Base-by-base conservation (phyloP, 1,140 invertebrate species). In the Macrobrachium nipponense region DNA sequence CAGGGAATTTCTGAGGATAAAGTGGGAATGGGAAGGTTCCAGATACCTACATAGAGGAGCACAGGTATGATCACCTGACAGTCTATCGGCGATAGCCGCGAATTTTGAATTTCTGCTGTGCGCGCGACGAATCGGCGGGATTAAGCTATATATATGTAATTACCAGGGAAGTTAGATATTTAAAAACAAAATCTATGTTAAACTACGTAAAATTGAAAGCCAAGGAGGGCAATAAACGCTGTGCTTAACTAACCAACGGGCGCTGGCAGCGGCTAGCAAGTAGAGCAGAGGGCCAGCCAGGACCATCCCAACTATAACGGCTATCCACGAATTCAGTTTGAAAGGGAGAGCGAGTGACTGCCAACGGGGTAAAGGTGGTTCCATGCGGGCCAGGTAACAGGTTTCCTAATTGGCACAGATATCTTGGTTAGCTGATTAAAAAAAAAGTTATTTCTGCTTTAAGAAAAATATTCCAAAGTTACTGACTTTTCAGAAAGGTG, bases 301-400 rank as follows among this genome's bases (percentile, higher is more conserved):
- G 5, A 83, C 7, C 6, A 83, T 44, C 3, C 70, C 73, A 7
- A 83, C 15, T 3, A 64, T 7, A 43, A 66, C 58, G 5, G 70
- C 82, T 10, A 77, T 5, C 82, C 82, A 83, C 43, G 73, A 62
- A 0, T 62, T n/a, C 4, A n/a, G 17, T n/a, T 62, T 23, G 82
- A 83, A 77, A 20, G 82, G 82, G 20, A 83, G 73, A 10, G 60
- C 61, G 5, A 83, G 60, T 0, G 82, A 58, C 44, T 83, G 82
- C 82, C 82, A 83, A 0, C 73, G 82, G 5, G 82, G 82, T 5
- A 83, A 27, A 2, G 72, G 72, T 5, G 82, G 72, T 12, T 62
- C 82, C 60, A 36, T 66, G 17, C 36, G 61, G 8, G 61, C 73
- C 60, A 83, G 60, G 60, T 76, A 83, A 36, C 82, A 83, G 23